Conservation (phyloP, 2,113 vertebrate genomes). For the Baryphthengus martii region DNA sequence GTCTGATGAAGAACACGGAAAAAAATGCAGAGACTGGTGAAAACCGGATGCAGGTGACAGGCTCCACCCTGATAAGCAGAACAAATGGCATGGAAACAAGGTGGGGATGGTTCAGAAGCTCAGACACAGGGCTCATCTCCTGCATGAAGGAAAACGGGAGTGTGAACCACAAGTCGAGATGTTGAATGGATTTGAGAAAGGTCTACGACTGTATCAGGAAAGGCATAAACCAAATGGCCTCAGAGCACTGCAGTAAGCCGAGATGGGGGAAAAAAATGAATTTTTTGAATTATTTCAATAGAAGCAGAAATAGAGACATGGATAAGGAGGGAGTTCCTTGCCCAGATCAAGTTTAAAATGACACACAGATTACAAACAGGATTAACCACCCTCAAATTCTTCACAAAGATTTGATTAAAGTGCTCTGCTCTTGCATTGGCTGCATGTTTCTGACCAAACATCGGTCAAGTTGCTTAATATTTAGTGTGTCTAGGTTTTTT, state of each 20-base stretch:
- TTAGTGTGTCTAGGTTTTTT: no score
- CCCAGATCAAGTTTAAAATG: not conserved
- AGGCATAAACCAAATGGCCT: not conserved
- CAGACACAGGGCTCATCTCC: fast-evolving
- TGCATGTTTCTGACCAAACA: not conserved
- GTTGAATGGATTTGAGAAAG: not conserved
- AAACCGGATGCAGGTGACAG: not conserved
- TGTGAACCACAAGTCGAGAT: not conserved
- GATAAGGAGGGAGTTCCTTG: not conserved
- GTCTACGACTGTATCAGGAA: not conserved
- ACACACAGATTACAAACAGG: not conserved
- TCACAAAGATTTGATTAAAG: not conserved
- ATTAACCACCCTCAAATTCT: not conserved
- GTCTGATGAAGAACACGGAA: not conserved
- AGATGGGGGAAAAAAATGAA: not conserved
- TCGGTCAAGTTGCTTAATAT: not conserved
- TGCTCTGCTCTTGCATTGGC: not conserved
- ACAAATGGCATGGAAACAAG: not conserved
- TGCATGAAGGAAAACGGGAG: fast-evolving
- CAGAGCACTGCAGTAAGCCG: not conserved
- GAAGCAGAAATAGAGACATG: not conserved
- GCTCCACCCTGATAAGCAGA: not conserved
- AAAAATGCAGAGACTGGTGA: not conserved
- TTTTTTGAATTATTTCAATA: not conserved
- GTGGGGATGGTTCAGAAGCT: not conserved